Percentiles rank a stretch among this genome's conserved stretches.
These are phyloP conservation scores for Apodemus agrarius DNA, from an alignment of 2,797 vertebrate genomes.

Conservation along the genomic window DNA sequence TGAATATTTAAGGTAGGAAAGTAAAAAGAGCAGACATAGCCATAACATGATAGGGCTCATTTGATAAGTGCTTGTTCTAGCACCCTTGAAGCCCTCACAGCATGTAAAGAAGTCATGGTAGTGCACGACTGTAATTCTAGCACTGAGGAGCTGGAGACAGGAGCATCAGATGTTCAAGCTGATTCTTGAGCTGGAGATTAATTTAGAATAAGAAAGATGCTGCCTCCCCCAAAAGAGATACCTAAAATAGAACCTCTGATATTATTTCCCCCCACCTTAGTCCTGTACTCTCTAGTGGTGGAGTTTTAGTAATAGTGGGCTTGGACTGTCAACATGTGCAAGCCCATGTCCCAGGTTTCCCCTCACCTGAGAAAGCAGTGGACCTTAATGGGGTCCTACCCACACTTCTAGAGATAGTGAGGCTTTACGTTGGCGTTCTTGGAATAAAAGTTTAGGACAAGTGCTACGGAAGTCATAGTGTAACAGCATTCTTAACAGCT, in stretches of 20 bases:
- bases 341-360: neutral
- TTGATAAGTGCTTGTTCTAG: neutral
- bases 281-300: neutral
- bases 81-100: neutral
- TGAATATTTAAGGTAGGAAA: neutral
- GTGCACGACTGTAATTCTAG: neutral
- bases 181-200: neutral
- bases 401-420: neutral
- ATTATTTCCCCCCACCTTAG: neutral
- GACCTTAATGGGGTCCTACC: neutral
- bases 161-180: neutral
- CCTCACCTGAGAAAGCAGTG: neutral
- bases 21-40: neutral
- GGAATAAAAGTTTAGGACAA: slow-evolving; percentile 29
- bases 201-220: neutral
- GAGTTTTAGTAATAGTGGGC: neutral
- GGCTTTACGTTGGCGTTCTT: neutral
- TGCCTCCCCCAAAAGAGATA: neutral
- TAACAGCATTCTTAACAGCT: slow-evolving; percentile 38
- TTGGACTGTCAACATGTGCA: neutral
- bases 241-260: neutral
- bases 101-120: neutral
- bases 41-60: neutral
- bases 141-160: neutral
- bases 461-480: neutral